phyloP scores from a whole-genome alignment of 2,888 invertebrate genomes.

The Tricholauxania praeusta region DNA sequence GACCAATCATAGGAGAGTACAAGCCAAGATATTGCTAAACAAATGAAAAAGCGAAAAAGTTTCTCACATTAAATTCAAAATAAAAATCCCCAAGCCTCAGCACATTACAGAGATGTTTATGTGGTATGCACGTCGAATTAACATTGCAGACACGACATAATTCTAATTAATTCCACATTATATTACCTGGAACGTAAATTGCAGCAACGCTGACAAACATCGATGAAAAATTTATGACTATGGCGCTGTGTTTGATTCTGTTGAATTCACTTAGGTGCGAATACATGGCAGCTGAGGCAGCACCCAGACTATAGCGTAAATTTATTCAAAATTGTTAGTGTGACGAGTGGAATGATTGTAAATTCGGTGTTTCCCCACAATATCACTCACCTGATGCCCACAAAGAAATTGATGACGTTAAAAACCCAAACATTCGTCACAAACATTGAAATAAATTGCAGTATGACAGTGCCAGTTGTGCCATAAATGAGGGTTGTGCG shows the following conservation, averaged over 20 bases:
- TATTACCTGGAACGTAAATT: conserved; percentile 61
- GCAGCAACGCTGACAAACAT: conserved; percentile 62
- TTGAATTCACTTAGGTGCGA: conserved; percentile 61
- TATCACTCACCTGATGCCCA: conserved; percentile 56
- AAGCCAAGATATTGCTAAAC: conserved; percentile 56
- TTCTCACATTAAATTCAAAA: background rate
- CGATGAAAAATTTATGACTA: conserved; percentile 61
- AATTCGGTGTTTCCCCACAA: background rate
- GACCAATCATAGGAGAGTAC: conserved; percentile 59
- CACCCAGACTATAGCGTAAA: conserved; percentile 52
- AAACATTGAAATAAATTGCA: conserved; percentile 60
- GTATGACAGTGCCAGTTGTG: conserved; percentile 48
- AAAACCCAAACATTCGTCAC: conserved; percentile 60
- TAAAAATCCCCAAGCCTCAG: background rate
- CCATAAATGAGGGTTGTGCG: conserved; percentile 56
- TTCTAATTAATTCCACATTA: background rate
- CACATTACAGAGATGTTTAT: background rate
- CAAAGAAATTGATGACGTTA: conserved; percentile 57
- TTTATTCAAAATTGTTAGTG: background rate
- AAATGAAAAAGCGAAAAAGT: background rate
- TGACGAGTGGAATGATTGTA: background rate
- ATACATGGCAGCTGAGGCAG: conserved; percentile 57
- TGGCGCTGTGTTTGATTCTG: conserved; percentile 58
- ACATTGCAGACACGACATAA: too few relatives aligned
- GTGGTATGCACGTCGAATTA: too few relatives aligned